phyloP scores from a whole-genome alignment of 2,797 vertebrate species.

The Decapterus maruadsi region DNA sequence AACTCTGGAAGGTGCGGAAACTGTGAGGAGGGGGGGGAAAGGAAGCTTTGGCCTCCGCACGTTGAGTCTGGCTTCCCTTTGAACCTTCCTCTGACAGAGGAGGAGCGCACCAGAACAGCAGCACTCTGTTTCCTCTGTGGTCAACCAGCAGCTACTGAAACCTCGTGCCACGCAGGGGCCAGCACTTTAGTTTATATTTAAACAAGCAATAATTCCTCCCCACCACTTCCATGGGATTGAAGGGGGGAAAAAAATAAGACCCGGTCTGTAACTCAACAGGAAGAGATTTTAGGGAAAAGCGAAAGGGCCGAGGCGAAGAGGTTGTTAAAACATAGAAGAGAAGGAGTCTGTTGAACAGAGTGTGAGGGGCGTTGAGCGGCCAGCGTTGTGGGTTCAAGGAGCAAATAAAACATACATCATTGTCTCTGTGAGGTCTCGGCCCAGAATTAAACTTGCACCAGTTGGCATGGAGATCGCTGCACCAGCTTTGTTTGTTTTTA shows the following conservation, averaged over 20 bases:
- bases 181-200: slow-evolving; percentile 84
- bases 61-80: slow-evolving; percentile 65
- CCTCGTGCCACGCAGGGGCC: slow-evolving; percentile 73
- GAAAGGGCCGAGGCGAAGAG: slow-evolving; percentile 71
- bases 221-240: slow-evolving; percentile 79
- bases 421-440: slow-evolving; percentile 61
- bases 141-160: slow-evolving; percentile 81
- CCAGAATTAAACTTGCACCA: slow-evolving; percentile 22
- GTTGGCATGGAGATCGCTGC: slow-evolving; percentile 1
- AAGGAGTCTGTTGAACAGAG: slow-evolving; percentile 67
- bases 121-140: slow-evolving; percentile 84
- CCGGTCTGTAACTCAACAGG: slow-evolving; percentile 79
- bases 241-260: slow-evolving; percentile 61
- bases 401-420: slow-evolving; percentile 72
- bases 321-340: slow-evolving; percentile 82
- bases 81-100: slow-evolving; percentile 61
- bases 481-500: slow-evolving; percentile 26
- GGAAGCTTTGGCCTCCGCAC: slow-evolving; percentile 63
- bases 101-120: slow-evolving; percentile 76
- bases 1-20: slow-evolving; percentile 67
- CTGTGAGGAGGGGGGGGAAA: slow-evolving; percentile 35
- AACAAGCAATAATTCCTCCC: slow-evolving; percentile 84
- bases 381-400: slow-evolving; percentile 37
- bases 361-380: slow-evolving; percentile 55
- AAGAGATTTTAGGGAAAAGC: slow-evolving; percentile 76